phyloP scores from a whole-genome alignment of 2,888 invertebrate genomes.

The Orchesella flavescens region DNA sequence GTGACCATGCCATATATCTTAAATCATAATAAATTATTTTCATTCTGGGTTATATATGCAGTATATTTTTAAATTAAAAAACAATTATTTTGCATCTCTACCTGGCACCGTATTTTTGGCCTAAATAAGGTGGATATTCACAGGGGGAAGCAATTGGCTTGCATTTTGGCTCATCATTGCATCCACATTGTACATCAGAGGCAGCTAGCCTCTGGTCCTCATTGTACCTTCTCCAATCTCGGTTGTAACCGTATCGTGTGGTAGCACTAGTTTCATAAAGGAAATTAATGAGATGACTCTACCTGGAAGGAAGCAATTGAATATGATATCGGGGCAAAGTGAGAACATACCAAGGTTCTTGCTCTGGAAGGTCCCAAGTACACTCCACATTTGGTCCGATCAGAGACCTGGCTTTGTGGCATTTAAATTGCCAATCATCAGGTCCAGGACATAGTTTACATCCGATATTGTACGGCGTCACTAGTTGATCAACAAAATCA shows the following conservation, averaged over 20 bases:
- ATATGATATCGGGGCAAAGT: neutral
- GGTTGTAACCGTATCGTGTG: constrained; percentile 65
- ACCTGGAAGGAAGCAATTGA: neutral
- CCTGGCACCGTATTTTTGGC: constrained; percentile 61
- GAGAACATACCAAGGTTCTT: constrained; percentile 63
- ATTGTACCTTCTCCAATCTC: constrained; percentile 70
- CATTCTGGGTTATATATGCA: too few relatives aligned
- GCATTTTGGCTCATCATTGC: constrained; percentile 63
- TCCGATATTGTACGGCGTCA: constrained; percentile 67
- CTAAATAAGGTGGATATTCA: constrained; percentile 70
- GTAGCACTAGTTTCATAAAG: constrained; percentile 41
- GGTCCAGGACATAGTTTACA: constrained; percentile 65
- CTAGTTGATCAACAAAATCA: constrained; percentile 64
- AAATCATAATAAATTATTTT: too few relatives aligned
- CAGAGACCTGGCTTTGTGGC: constrained; percentile 66
- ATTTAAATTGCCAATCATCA: constrained; percentile 68
- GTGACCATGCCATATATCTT: constrained; percentile 70
- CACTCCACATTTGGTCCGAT: constrained; percentile 67
- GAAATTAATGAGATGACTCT: neutral
- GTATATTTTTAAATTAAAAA: too few relatives aligned
- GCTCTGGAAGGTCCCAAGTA: constrained; percentile 68
- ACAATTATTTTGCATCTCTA: too few relatives aligned
- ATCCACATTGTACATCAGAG: constrained; percentile 65
- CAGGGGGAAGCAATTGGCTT: constrained; percentile 46
- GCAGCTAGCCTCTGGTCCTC: constrained; percentile 62